Base-by-base conservation (phyloP, 1,140 invertebrate genomes). In the Micrasema minimum region DNA sequence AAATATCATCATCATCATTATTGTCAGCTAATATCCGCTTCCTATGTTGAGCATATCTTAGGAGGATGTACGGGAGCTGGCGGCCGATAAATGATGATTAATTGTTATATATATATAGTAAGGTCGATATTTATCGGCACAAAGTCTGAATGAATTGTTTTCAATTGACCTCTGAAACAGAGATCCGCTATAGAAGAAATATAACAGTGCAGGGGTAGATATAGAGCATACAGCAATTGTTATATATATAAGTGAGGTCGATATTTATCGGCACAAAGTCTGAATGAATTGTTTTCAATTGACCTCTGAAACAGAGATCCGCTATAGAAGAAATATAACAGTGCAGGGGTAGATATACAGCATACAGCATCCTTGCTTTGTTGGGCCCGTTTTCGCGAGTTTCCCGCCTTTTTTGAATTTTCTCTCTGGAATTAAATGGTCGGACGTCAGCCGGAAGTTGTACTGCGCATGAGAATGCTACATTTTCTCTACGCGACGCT, bases 341-440 rank as follows among this genome's bases (percentile, higher is more conserved):
- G 16, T 18, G 20, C 16, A 18, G 16, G 16, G 16, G 45, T 48
- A 20, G 16, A n/a, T n/a, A 43, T 43, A 43, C 41, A 22, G 51
- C 6, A 41, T 38, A 37, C 7, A 59, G 55, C 18, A 38, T 38
- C 16, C 55, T 59, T 22, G 55, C 55, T 59, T 59, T 59, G 55
- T 59, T 43, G 55, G 18, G 16, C 55, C 9, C 35, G 23, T 46
- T 35, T 64, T 46, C 61, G 43, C 61, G 61, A 26, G 61, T 37
- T 64, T 46, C 45, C 61, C 41, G 43, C 22, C 61, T 48, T 64
- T 64, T 64, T 48, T 64, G 41, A 64, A 64, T 64, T 64, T 64
- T 41, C 61, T 46, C 26, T 22, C 20, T 16, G 23, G 41, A 64
- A 64, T 64, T 64, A 64, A 64, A 48, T 48, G 55, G 55, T 59